Base-by-base conservation (phyloP, 2,113 vertebrate genomes). In the Columba livia region DNA sequence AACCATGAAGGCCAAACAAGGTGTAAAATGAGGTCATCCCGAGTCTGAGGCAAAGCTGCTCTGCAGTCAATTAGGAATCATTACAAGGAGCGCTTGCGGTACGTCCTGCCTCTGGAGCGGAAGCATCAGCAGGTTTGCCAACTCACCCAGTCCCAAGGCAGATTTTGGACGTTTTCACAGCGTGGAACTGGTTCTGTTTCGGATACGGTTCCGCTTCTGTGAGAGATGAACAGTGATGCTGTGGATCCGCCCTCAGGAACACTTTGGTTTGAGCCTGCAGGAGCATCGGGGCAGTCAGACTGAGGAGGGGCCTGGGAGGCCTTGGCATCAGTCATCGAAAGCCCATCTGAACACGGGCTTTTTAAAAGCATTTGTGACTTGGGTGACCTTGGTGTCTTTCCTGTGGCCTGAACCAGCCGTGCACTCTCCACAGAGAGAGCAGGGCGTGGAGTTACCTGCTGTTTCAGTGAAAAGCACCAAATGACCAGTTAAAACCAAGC, bases 11-110 rank as follows among this genome's bases (percentile, higher is more conserved):
- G 62, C 31, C 12, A 53, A 79, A 12, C 56, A 74, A 87, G 44
- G 53, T 79, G 25, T 71, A 19, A 75, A 85, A 64, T 40, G 23
- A 79, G 78, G 50, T 69, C 32, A 60, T 29, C 15, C 36, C 20
- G 0, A 15, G 28, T 21, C 4, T 32, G 11, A 24, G 72, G 26
- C 32, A 20, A 70, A 62, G 24, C 17, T 73, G 6, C 38, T 32
- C 0, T 62, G 0, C 58, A 53, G 51, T 58, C 0, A 15, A 0
- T 38, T 10, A 42, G 56, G 44, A 70, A 42, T 62, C 29, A 5
- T 28, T n/a, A 50, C 17, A 12, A 47, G 34, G 21, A 34, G 42
- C 28, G 44, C 31, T 60, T 47, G 34, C 19, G 7, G 29, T 21
- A 12, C 44, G 64, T 81, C 56, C 48, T 47, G 40, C 48, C 64